Base-by-base conservation (phyloP, 2,113 vertebrate species). In the Carlito syrichta region DNA sequence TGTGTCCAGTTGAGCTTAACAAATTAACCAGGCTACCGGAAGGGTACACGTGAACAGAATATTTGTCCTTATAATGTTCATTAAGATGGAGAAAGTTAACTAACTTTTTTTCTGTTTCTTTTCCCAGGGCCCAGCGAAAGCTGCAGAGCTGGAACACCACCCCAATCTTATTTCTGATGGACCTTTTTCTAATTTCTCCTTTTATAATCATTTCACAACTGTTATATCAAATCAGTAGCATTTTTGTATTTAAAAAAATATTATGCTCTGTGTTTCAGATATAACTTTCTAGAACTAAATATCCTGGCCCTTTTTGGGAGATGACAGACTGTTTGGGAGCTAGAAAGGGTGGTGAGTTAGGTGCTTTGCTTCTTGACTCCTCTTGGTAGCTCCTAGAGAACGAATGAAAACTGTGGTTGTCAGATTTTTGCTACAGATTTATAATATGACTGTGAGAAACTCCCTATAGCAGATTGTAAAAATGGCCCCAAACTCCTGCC, bases 1-100 rank as follows among this genome's bases (percentile, higher is more conserved):
- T 94, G 85, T 97, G 97, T 97, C 95, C 96, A 93, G 95, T 98
- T 98, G 96, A 94, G 97, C 98, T 97, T 97, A 97, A 96, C 98
- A 97, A 98, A 98, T 98, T 98, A 98, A 98, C 97, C 95, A 95
- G 81, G 84, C 96, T 98, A 68, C 97, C 27, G 78, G 97, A 96
- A 96, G 81, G 81, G 82, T 96, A 82, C 83, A 74, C 97, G 95
- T 60, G 93, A 98, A 89, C 88, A 93, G 97, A 98, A 96, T 98
- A 98, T 98, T 97, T 97, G 93, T 98, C 93, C 97, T 97, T 94
- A 97, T 97, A 97, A 97, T 94, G 54, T 96, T 98, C 91, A 97
- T 96, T 98, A 98, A 79, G 87, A 94, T 0, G 7, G 56, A 97
- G n/a, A 17, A 97, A 96, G 93, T 97, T 98, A 98, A 97, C 96